Percentiles rank a stretch among this genome's conserved stretches.
These are phyloP conservation scores for Rugalucina vietnamica DNA, from an alignment of 2,888 invertebrate species.

Conservation along the genomic window DNA sequence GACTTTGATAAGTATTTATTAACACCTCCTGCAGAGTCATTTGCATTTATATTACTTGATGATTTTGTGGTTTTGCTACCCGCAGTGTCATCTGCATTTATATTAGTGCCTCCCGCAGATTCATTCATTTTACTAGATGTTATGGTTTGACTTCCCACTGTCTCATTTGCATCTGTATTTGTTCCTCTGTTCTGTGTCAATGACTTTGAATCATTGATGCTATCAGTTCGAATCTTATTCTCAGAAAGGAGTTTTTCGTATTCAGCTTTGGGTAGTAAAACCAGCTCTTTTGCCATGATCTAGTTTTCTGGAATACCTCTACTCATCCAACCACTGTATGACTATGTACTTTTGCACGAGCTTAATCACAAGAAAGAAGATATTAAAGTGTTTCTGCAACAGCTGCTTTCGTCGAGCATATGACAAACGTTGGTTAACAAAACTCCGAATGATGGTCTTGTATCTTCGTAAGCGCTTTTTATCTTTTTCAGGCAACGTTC, in stretches of 20 bases:
- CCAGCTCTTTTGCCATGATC: background rate
- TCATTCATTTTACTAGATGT: too few species aligned
- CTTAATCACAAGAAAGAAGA: background rate
- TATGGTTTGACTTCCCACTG: too few species aligned
- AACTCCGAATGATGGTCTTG: slow-evolving; percentile 8
- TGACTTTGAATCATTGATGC: too few species aligned
- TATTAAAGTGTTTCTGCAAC: background rate
- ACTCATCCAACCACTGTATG: slow-evolving; percentile 4
- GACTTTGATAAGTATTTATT: background rate
- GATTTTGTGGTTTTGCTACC: too few species aligned
- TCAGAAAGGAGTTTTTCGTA: background rate
- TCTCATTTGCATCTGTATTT: too few species aligned
- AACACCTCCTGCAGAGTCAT: background rate
- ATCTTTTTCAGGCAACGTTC: background rate
- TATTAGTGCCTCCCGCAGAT: too few species aligned
- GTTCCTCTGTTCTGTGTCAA: too few species aligned
- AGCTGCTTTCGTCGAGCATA: background rate
- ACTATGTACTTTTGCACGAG: background rate
- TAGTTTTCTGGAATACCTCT: background rate
- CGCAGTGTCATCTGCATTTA: too few species aligned
- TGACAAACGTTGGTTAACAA: slow-evolving; percentile 1
- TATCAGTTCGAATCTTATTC: too few species aligned
- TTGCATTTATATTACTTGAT: too few species aligned
- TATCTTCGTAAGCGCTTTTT: background rate
- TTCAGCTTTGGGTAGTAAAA: slow-evolving; percentile 7